These are phyloP conservation scores for Danio tinwini DNA, from an alignment of 2,797 vertebrate species.

Conservation along the genomic window DNA sequence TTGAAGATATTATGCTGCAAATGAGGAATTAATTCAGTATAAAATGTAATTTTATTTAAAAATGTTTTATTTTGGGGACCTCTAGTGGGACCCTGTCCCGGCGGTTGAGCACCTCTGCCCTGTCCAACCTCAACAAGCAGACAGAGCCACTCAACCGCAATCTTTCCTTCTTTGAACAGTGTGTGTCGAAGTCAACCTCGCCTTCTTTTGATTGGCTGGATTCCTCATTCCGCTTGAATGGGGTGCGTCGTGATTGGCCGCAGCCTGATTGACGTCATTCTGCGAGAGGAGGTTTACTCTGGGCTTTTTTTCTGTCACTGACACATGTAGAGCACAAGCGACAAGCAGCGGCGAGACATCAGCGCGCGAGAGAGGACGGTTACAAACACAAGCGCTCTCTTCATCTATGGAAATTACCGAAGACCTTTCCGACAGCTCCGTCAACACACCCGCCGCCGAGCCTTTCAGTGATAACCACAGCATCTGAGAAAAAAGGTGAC, in stretches of 20 bases:
- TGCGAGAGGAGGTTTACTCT: constrained; percentile 82
- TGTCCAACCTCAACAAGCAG: constrained; percentile 11
- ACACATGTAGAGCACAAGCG: constrained; percentile 88
- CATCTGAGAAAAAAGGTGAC: constrained; percentile 52
- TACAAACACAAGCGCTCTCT: constrained; percentile 41
- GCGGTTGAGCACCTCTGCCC: constrained; percentile 5
- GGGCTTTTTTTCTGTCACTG: constrained; percentile 88
- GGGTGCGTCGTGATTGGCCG: constrained; percentile 83
- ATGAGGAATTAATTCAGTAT: neutral
- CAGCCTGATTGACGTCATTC: constrained; percentile 79
- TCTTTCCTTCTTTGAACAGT: constrained; percentile 74
- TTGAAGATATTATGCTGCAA: neutral
- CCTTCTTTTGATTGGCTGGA: constrained; percentile 83
- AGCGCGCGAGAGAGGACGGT: constrained; percentile 53
- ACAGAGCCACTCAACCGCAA: constrained; percentile 57
- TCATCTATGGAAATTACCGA: constrained; percentile 50
- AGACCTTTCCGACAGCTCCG: constrained; percentile 6
- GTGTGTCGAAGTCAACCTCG: constrained; percentile 62
- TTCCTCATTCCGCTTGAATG: constrained; percentile 89
- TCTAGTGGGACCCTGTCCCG: constrained; percentile 11
- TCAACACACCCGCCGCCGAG: constrained; percentile 19
- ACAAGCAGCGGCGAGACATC: constrained; percentile 54
- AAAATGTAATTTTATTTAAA: neutral
- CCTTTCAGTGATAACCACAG: constrained; percentile 13
- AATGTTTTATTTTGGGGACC: neutral